Evolutionary conservation across 2,113 vertebrate species (phyloP).

Genomic region (Hiodon tergisus): DNA sequence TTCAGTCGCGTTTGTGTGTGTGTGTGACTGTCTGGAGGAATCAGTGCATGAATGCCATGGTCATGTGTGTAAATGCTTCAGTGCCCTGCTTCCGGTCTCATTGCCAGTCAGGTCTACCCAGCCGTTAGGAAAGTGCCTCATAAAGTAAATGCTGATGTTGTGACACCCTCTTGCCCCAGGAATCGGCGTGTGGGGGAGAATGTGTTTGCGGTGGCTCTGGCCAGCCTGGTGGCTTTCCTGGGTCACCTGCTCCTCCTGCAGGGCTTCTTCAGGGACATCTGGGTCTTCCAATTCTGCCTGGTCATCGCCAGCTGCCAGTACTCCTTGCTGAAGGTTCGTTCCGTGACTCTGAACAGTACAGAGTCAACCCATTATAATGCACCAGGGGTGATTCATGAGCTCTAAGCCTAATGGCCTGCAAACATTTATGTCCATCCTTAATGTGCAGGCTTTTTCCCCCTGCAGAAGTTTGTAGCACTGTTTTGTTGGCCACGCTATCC

Average conservation of each 20-base stretch:
- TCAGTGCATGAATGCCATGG: too few relatives aligned
- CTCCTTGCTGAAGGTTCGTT: constrained; percentile 65
- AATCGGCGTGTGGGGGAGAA: constrained; percentile 63
- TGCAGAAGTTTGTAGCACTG: too few relatives aligned
- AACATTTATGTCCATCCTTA: too few relatives aligned
- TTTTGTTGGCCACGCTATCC: too few relatives aligned
- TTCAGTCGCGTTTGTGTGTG: too few relatives aligned
- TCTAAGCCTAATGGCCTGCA: too few relatives aligned
- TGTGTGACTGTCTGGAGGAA: too few relatives aligned
- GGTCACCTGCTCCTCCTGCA: constrained; percentile 65
- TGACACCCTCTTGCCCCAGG: constrained; percentile 36
- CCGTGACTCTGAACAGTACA: neutral
- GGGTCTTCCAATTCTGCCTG: constrained; percentile 73
- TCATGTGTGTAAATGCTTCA: too few relatives aligned
- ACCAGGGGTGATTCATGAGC: neutral
- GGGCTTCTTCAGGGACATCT: constrained; percentile 71
- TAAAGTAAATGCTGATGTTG: neutral
- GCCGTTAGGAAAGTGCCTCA: too few relatives aligned
- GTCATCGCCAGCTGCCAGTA: constrained; percentile 75
- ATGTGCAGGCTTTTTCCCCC: too few relatives aligned
- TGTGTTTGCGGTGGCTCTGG: constrained; percentile 60
- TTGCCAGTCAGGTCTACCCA: too few relatives aligned
- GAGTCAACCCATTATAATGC: neutral
- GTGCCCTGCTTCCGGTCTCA: too few relatives aligned
- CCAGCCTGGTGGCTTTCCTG: constrained; percentile 66